A percentile compares a stretch with the other conserved stretches of the same genome.
These are phyloP conservation scores for Tupaia chinensis DNA, from an alignment of 2,113 vertebrate species.

Conservation along the genomic window DNA sequence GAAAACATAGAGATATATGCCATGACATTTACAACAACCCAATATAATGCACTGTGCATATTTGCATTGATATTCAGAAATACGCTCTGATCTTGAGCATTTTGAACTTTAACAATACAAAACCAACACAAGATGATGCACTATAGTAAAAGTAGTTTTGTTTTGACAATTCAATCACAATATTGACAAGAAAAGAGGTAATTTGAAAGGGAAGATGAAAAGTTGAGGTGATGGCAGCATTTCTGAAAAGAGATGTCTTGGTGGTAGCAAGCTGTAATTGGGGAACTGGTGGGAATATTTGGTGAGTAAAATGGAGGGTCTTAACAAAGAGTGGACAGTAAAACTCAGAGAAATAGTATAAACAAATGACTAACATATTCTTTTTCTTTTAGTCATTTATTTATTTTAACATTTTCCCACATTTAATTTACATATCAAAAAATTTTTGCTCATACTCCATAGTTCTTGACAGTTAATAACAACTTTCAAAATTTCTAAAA, in stretches of 20 bases:
- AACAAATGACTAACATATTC: neutral
- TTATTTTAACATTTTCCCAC: too few relatives aligned
- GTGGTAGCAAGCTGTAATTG: neutral
- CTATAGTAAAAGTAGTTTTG: constrained; percentile 60
- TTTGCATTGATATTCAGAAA: constrained; percentile 54
- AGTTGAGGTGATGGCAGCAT: neutral
- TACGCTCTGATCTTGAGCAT: neutral
- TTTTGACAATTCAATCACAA: neutral
- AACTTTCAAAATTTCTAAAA: too few relatives aligned
- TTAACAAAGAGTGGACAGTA: neutral
- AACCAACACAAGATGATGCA: constrained; percentile 7
- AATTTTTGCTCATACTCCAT: too few relatives aligned
- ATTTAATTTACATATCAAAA: too few relatives aligned
- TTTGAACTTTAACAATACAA: constrained; percentile 40
- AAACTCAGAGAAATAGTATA: neutral
- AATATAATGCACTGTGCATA: neutral
- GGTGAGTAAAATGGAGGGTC: neutral
- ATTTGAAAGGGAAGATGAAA: neutral
- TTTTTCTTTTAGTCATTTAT: too few relatives aligned
- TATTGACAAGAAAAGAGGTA: neutral
- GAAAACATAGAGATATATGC: too few relatives aligned
- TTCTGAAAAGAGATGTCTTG: neutral
- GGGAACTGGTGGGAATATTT: neutral
- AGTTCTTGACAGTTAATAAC: too few relatives aligned
- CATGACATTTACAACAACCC: too few relatives aligned